A percentile compares a stretch with the other conserved stretches of the same genome.
These are phyloP conservation scores for Serilophus lunatus DNA, from an alignment of 2,113 vertebrate species.

Conservation along the genomic window DNA sequence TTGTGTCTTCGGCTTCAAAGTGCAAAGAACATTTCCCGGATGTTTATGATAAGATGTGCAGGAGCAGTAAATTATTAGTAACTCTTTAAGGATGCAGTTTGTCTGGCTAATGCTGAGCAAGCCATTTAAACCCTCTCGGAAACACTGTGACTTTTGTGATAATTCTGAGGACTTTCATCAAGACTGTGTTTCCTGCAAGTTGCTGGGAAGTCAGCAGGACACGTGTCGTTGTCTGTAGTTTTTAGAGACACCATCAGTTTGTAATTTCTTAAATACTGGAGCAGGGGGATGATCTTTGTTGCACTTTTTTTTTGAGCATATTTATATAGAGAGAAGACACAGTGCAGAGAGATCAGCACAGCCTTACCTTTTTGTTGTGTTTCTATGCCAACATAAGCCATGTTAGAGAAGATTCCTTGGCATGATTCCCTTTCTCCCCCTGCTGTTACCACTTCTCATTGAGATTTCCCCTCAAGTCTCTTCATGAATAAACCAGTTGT, in stretches of 20 bases:
- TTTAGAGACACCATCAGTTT: neutral
- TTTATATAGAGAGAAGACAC: neutral
- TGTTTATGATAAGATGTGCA: slow-evolving; percentile 21
- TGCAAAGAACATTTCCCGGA: neutral
- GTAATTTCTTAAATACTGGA: neutral
- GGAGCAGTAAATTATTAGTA: neutral
- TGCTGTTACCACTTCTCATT: neutral
- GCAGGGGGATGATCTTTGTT: neutral
- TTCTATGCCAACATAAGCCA: neutral
- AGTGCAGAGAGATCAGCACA: neutral
- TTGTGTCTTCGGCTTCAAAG: neutral
- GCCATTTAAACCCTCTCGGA: neutral
- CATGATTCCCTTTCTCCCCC: neutral
- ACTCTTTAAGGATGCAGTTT: neutral
- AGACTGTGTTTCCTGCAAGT: neutral
- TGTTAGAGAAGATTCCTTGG: neutral
- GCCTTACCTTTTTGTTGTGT: neutral
- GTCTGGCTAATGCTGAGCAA: slow-evolving; percentile 7
- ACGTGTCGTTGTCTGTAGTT: neutral
- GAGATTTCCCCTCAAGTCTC: neutral
- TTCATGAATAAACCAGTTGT: slow-evolving; percentile 26
- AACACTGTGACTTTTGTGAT: neutral
- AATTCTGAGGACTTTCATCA: neutral
- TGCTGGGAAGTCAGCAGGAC: neutral
- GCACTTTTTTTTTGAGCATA: neutral